Base-by-base conservation (phyloP, 2,797 vertebrate genomes). In the Tiaroga cobitis region DNA sequence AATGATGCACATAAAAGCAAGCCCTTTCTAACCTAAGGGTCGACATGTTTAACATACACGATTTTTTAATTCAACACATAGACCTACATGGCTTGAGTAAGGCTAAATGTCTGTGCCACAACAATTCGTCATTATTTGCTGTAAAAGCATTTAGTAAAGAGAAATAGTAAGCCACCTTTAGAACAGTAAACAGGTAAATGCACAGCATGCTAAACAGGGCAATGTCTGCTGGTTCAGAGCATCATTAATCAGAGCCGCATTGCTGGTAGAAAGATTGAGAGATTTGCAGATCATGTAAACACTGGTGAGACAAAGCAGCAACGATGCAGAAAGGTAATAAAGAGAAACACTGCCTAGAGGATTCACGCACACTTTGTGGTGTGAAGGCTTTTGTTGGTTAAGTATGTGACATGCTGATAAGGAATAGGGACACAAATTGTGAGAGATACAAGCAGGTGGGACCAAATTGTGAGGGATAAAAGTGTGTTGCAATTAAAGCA, bases 371-470 rank as follows among this genome's bases (percentile, higher is more conserved):
- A 72, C 18, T 84, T 74, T 29, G 88, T 49, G 74, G 68, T 72
- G 82, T 84, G 86, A 86, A 85, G 80, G 90, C 70, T 90, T 15
- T 81, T 74, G 76, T 68, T 81, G 67, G 90, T 88, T 93, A 92
- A 92, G 92, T 94, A 83, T 89, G 88, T 90, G 90, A 82, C 88
- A 91, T 91, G 88, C 89, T 89, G 86, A 85, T 87, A 89, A 85
- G 78, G 80, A 87, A 91, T 19, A 72, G 78, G 43, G 87, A 90
- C 88, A 89, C 85, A 29, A 61, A 78, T 4, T 63, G 2, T 29
- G 15, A 84, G 92, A 89, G 89, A 92, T 68, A 54, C 63, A 56
- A 84, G 88, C 26, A 69, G 91, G 91, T 92, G 15, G 6, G 15
- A 32, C 61, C 26, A 78, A 78, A 63, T 3, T 77, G 13, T 26